Evolutionary conservation across 2,888 invertebrate genomes (phyloP).

Genomic region (Mycalesis mineus): DNA sequence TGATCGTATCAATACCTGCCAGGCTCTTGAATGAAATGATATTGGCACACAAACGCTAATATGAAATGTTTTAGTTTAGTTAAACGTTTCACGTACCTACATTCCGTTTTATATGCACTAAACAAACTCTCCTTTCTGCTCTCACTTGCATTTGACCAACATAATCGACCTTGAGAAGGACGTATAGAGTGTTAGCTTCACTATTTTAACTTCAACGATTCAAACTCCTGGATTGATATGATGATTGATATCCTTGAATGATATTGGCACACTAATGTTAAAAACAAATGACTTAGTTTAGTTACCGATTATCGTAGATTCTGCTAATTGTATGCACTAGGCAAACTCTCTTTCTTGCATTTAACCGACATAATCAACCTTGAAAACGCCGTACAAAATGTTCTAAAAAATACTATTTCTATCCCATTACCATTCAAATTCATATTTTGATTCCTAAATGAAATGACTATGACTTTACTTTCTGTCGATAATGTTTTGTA

Average conservation of each 20-base stretch:
- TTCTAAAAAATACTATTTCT: too few relatives aligned
- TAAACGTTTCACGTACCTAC: conserved; percentile 7
- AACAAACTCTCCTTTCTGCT: neutral
- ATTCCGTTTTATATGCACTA: conserved; percentile 9
- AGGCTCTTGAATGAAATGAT: too few relatives aligned
- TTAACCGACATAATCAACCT: conserved; percentile 7
- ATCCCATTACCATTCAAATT: too few relatives aligned
- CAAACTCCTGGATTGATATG: too few relatives aligned
- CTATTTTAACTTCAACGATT: too few relatives aligned
- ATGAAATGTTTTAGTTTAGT: neutral
- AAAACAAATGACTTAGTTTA: neutral
- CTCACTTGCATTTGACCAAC: conserved; percentile 14
- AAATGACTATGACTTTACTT: neutral
- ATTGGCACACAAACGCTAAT: neutral
- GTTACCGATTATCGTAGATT: conserved; percentile 1
- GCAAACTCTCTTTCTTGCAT: conserved; percentile 3
- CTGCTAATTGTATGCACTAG: conserved; percentile 3
- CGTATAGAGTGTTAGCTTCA: too few relatives aligned
- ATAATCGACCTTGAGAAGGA: conserved; percentile 7
- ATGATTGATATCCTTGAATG: too few relatives aligned
- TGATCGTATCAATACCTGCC: too few relatives aligned
- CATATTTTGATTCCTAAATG: neutral
- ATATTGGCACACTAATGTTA: neutral
- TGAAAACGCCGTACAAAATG: conserved; percentile 1
- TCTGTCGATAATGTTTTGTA: conserved; percentile 5